These are phyloP conservation scores for Acanthornis magna DNA, from an alignment of 2,797 vertebrate species.

Conservation along the genomic window DNA sequence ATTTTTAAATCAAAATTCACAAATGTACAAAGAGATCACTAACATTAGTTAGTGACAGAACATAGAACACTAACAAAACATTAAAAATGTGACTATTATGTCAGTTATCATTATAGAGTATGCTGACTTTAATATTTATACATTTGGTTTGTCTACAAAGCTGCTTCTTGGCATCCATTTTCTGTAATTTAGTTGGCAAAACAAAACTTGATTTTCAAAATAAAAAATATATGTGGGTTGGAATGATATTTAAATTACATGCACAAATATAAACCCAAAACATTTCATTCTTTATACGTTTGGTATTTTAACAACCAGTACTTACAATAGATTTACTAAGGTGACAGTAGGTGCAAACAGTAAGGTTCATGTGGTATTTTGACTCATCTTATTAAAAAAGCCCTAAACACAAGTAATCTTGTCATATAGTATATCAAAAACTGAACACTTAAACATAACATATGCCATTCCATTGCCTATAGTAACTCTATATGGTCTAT, in stretches of 20 bases:
- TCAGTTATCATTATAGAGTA: not conserved
- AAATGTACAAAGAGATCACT: not conserved
- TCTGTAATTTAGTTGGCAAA: not conserved
- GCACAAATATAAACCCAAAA: not conserved
- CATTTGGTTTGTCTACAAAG: not conserved
- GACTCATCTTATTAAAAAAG: not conserved
- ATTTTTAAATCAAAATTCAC: not conserved
- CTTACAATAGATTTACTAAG: not conserved
- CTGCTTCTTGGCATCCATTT: not conserved
- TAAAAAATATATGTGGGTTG: not conserved
- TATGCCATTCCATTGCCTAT: not conserved
- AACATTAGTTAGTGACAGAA: too few species aligned
- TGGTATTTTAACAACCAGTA: not conserved
- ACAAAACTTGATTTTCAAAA: not conserved
- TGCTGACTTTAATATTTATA: not conserved
- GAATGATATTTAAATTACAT: not conserved
- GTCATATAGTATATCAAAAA: not conserved
- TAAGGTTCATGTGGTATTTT: not conserved
- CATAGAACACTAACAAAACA: not conserved
- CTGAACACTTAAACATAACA: not conserved
- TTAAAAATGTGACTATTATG: not conserved
- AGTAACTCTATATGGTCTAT: not conserved
- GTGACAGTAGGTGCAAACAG: not conserved
- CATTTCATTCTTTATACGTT: not conserved
- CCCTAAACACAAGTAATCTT: not conserved